Conservation (phyloP, 2,113 vertebrate genomes). For the Pangasianodon gigas region DNA sequence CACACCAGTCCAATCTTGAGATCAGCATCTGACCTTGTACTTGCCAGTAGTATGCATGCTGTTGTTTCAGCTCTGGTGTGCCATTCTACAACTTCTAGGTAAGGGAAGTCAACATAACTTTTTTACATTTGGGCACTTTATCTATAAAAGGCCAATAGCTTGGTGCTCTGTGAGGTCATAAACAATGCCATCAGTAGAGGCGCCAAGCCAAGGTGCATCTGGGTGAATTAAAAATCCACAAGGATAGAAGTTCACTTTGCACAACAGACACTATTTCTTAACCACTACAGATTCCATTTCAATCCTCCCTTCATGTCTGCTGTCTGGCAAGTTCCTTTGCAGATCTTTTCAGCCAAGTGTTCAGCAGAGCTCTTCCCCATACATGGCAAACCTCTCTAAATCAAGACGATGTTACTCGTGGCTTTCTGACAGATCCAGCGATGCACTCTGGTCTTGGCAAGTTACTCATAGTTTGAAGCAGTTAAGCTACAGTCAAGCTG, state of each 20-base stretch:
- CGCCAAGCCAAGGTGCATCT: too few relatives aligned
- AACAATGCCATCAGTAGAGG: constrained; percentile 20
- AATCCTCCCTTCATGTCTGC: neutral
- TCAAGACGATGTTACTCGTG: neutral
- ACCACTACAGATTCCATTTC: too few relatives aligned
- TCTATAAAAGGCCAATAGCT: constrained; percentile 28
- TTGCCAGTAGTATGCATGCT: constrained; percentile 32
- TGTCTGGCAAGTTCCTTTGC: neutral
- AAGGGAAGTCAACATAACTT: constrained; percentile 21
- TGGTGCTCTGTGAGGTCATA: constrained; percentile 24
- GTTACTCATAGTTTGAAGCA: too few relatives aligned
- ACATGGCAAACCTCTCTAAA: neutral
- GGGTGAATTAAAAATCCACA: too few relatives aligned
- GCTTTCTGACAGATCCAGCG: neutral
- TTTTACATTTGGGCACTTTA: constrained; percentile 11
- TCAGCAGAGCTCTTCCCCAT: neutral
- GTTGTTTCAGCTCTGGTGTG: too few relatives aligned
- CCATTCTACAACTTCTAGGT: constrained; percentile 24
- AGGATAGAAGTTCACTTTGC: neutral
- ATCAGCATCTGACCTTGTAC: constrained; percentile 37
- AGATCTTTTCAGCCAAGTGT: neutral
- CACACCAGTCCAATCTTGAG: constrained; percentile 34
- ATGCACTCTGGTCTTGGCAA: too few relatives aligned
- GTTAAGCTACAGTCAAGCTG: too few relatives aligned
- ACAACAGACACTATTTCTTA: too few relatives aligned